A percentile compares a stretch with the other conserved stretches of the same genome.
Conservation (phyloP, 2,113 vertebrate genomes). For the Urocitellus parryii region DNA sequence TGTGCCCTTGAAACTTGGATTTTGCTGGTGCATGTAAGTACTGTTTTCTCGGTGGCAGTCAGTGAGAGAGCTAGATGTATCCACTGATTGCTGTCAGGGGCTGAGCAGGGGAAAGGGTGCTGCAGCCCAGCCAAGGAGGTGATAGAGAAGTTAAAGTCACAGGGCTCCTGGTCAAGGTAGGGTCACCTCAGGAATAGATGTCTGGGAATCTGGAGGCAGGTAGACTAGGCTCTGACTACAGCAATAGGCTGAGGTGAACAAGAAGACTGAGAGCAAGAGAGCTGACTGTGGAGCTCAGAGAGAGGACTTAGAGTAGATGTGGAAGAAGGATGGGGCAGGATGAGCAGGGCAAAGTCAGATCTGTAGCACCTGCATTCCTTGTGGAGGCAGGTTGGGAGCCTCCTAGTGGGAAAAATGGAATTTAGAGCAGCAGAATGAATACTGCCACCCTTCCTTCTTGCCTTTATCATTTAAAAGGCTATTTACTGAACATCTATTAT, state of each 20-base stretch:
- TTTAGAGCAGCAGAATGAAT: too few relatives aligned
- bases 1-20: not conserved
- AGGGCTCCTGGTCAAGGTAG: fast-evolving
- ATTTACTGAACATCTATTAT: not conserved
- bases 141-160: fast-evolving
- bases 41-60: not conserved
- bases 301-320: fast-evolving
- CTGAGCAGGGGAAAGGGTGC: not conserved
- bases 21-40: not conserved
- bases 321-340: not conserved
- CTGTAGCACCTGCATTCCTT: not conserved
- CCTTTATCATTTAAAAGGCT: not conserved
- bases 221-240: not conserved
- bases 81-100: fast-evolving
- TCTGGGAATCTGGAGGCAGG: not conserved
- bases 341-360: fast-evolving
- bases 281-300: not conserved
- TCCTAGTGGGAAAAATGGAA: not conserved
- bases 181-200: too few relatives aligned
- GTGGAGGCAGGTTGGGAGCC: fast-evolving
- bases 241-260: fast-evolving
- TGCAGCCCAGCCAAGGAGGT: fast-evolving
- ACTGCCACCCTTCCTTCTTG: not conserved
- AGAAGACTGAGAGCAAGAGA: not conserved
- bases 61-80: not conserved